These are phyloP conservation scores for Salticus scenicus DNA, from an alignment of 2,888 invertebrate genomes.

Conservation along the genomic window DNA sequence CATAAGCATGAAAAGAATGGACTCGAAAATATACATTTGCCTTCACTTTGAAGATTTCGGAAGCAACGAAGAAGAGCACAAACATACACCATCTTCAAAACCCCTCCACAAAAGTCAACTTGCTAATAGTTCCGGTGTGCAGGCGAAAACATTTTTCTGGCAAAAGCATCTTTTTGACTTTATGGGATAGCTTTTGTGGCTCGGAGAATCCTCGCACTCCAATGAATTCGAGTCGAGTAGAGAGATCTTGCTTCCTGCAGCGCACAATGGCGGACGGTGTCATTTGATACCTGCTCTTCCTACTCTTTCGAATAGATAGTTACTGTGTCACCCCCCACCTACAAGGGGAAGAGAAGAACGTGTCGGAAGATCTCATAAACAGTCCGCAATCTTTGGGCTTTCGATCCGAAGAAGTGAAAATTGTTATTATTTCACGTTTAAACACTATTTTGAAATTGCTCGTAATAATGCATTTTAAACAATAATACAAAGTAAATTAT, in stretches of 20 bases:
- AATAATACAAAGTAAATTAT: too few species aligned
- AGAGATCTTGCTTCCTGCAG: conserved; percentile 1
- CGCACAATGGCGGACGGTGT: conserved; percentile 3
- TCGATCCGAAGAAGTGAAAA: neutral
- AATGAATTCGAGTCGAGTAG: neutral
- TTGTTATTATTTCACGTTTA: too few species aligned
- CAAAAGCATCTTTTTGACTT: neutral
- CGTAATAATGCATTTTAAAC: too few species aligned
- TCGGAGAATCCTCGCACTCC: neutral
- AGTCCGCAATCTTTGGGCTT: neutral
- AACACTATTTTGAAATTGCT: too few species aligned
- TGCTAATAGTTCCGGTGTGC: conserved; percentile 2
- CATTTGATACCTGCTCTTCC: conserved; percentile 15
- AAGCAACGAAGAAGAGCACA: too few species aligned
- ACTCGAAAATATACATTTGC: neutral
- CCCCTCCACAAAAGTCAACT: neutral
- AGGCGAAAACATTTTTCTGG: neutral
- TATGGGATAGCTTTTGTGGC: neutral
- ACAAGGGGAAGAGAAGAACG: neutral
- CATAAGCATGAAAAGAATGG: neutral
- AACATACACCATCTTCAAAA: too few species aligned
- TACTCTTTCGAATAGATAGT: neutral
- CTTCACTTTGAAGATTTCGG: too few species aligned
- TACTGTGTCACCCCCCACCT: neutral
- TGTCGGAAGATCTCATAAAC: neutral